Evolutionary conservation across 2,888 invertebrate genomes (phyloP), one percentile per base, ranked within the genome.

Genomic region (Malacosoma neustria): DNA sequence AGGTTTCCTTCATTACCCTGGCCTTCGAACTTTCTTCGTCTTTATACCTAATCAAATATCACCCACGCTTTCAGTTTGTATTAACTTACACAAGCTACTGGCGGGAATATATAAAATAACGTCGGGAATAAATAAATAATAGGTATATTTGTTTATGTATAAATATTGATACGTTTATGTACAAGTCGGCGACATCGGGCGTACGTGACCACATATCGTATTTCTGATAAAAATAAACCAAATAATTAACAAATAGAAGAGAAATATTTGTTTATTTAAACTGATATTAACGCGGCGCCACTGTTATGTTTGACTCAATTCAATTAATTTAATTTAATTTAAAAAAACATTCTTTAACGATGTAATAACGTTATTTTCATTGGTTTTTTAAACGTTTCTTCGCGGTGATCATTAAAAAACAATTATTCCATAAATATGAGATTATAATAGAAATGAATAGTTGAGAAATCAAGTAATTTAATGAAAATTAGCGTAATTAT

Each of bases 261-360:
- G 34, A 31, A 22, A 29, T 13, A 29, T 34, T 34, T 29, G 29
- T 38, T 32, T 38, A 43, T 47, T 36, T 36, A 35, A 31, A 32
- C 36, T 30, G 34, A 38, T 38, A 48, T 56, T 48, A 54, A 41
- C 38, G 32, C 40, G 60, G 58, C 60, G 61, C 57, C 60, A 42
- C 22, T 11, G 42, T 47, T 55, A 56, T 54, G 52, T 51, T 52
- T 54, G 52, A 54, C 43, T 43, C 45, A 56, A 50, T 47, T 54
- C 22, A 43, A 43, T 40, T 39, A 42, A 31, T 36, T 49, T 53
- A 12, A 32, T 11, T 32, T 13, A 35, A 11, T 4, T 36, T 36
- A 41, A 36, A 22, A 14, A 6, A 1, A 22, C 22, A 34, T 14
- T 38, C 34, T 32, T 32, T 32, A 13, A 13, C 12, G 11, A 13